Base-by-base conservation (phyloP, 2,797 vertebrate species). In the Periophthalmus magnuspinnatus region DNA sequence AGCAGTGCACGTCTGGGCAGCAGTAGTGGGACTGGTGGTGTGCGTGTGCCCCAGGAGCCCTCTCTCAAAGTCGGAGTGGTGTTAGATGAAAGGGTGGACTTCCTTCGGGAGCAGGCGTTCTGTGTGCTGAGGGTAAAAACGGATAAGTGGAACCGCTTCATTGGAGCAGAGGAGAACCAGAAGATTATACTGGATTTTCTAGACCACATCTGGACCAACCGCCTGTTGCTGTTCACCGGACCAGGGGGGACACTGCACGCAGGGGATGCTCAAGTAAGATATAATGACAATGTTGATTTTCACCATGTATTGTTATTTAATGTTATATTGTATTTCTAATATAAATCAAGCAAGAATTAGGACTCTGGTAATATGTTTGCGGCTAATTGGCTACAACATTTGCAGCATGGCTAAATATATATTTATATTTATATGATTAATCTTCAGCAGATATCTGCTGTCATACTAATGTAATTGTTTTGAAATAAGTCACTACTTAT, bases 131-230 rank as follows among this genome's bases (percentile, higher is more conserved):
- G 91, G 21, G 86, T 94, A 17, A 95, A 95, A 85, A 92, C 93
- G 0, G 94, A 95, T 81, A 94, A 94, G 56, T 95, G 94, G 95
- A 95, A 95, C 81, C 92, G 91, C 64, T 96, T 95, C 84, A 93
- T 95, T 32, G 91, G 89, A 2, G 72, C 91, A 0, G 94, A 95
- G 68, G 94, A 95, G 78, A 95, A 95, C 88, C 93, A 95, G 85
- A 93, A 87, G 80, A 74, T 91, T 52, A 84, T 95, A 71, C 79
- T 94, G 78, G 93, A 93, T 79, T 95, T 94, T 75, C 82, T 95
- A 78, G 93, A 95, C 77, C 88, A 93, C 70, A 84, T 82, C 54
- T 91, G 89, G 76, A 80, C 78, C 47, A 85, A 86, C 58, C 83
- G 83, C 24, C 88, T 95, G 67, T 60, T 94, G 67, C 75, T 95